These are phyloP conservation scores for Sphaerophoria taeniata DNA, from an alignment of 2,888 invertebrate genomes.

Conservation along the genomic window DNA sequence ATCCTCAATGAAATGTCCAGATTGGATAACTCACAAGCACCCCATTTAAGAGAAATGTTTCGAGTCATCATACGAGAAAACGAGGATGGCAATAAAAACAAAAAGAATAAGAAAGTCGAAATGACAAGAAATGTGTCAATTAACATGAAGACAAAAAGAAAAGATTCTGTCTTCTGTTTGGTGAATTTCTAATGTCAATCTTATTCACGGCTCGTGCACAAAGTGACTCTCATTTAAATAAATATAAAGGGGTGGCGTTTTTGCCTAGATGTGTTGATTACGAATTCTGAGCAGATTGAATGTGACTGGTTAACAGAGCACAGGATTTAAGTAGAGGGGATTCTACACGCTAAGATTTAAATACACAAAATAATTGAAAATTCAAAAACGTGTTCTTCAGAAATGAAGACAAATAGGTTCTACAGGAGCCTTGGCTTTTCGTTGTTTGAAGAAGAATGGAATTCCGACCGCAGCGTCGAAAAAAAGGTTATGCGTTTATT, in stretches of 20 bases:
- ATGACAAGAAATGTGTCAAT: conserved; percentile 16
- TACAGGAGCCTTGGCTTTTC: too few species aligned
- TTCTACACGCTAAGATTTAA: too few species aligned
- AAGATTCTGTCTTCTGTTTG: background rate
- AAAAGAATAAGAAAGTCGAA: background rate
- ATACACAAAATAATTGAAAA: background rate
- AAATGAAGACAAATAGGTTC: too few species aligned
- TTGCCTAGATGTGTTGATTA: background rate
- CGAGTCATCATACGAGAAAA: background rate
- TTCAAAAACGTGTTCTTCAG: too few species aligned
- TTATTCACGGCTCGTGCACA: background rate
- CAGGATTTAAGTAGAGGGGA: background rate
- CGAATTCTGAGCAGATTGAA: background rate
- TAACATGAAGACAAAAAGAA: conserved; percentile 6
- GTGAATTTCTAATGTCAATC: background rate
- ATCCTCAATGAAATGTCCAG: background rate
- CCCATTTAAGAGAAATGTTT: background rate
- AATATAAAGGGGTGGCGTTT: background rate
- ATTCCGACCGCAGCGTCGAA: too few species aligned
- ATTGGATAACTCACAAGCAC: background rate
- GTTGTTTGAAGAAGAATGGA: too few species aligned
- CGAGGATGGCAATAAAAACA: background rate
- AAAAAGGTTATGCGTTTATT: too few species aligned
- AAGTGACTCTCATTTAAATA: background rate
- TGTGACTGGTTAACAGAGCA: background rate